Evolutionary conservation across 1,140 invertebrate genomes (phyloP).

Genomic region (Trichonephila clavipes): DNA sequence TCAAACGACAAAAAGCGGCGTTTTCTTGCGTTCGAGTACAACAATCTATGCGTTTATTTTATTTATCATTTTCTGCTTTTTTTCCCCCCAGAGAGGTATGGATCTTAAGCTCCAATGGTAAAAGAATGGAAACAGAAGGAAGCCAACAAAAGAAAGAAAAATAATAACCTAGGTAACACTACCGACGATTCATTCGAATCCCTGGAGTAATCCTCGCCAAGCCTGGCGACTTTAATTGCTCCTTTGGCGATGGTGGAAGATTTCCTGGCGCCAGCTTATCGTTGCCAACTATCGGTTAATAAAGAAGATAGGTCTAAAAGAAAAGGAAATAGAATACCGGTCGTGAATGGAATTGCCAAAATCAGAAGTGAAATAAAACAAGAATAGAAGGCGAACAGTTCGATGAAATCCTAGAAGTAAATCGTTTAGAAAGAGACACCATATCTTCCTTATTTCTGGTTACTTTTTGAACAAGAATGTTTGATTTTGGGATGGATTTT

Average conservation of each 20-base stretch:
- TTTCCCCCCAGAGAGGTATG: slow-evolving; percentile 18
- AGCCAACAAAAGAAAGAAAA: background rate
- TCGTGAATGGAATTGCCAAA: slow-evolving; percentile 70
- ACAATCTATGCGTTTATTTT: slow-evolving; percentile 65
- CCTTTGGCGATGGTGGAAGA: slow-evolving; percentile 61
- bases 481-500: background rate
- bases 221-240: slow-evolving; percentile 70
- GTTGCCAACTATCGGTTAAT: slow-evolving; percentile 72
- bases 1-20: slow-evolving; percentile 63
- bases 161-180: slow-evolving; percentile 23
- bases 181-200: slow-evolving; percentile 42
- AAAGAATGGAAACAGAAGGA: slow-evolving; percentile 29
- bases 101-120: slow-evolving; percentile 46
- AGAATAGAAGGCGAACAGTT: background rate
- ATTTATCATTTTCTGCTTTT: slow-evolving; percentile 48
- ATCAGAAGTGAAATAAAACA: slow-evolving; percentile 60
- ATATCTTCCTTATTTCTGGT: background rate
- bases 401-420: slow-evolving; percentile 49
- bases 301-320: slow-evolving; percentile 50
- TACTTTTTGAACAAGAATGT: background rate
- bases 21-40: slow-evolving; percentile 4
- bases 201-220: slow-evolving; percentile 64
- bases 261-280: slow-evolving; percentile 53
- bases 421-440: slow-evolving; percentile 57
- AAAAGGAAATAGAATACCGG: slow-evolving; percentile 31